A percentile compares a stretch with the other conserved stretches of the same genome.
Conservation (phyloP, 2,797 vertebrate species). For the Tiaroga cobitis region DNA sequence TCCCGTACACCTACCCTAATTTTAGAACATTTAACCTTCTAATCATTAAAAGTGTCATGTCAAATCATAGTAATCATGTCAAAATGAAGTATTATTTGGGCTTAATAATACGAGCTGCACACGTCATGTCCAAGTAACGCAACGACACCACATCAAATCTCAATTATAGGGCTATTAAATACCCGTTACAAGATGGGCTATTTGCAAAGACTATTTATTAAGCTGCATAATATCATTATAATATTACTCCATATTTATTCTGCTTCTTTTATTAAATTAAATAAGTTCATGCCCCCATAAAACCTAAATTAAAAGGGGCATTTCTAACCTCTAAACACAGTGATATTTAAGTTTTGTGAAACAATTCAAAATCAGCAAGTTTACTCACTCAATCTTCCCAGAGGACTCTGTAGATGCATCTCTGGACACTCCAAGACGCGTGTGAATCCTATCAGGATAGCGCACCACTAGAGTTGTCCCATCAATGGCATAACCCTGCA, state of each 20-base stretch:
- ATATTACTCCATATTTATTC: neutral
- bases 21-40: neutral
- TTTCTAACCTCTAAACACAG: neutral
- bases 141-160: neutral
- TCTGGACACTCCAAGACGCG: conserved; percentile 72
- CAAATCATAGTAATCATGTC: too few relatives aligned
- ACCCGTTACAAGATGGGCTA: too few relatives aligned
- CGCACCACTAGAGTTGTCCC: conserved; percentile 69
- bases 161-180: neutral
- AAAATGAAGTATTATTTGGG: neutral
- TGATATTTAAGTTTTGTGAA: neutral
- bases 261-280: too few relatives aligned
- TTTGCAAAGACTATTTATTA: too few relatives aligned
- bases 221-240: neutral
- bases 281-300: neutral
- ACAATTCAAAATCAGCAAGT: neutral
- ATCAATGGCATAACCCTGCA: conserved; percentile 65
- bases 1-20: neutral
- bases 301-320: neutral
- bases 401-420: conserved; percentile 50
- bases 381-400: conserved; percentile 57
- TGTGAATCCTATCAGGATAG: conserved; percentile 63
- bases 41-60: neutral
- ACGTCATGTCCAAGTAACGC: neutral
- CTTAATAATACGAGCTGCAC: neutral